Base-by-base conservation (phyloP, 2,113 vertebrate genomes). In the Vidua macroura region DNA sequence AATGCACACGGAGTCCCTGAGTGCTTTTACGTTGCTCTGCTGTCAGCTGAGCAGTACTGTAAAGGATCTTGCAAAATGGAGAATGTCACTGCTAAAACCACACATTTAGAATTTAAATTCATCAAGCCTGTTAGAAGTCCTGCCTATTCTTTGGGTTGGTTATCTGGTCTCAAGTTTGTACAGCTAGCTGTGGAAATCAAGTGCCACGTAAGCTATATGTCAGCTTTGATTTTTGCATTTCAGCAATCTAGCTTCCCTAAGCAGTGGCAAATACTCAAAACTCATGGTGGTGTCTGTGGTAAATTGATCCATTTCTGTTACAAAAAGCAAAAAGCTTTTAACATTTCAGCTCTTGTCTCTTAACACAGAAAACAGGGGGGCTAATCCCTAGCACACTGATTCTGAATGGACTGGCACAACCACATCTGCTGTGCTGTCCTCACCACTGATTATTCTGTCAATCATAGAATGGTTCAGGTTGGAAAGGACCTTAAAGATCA, bases 371-470 rank as follows among this genome's bases (percentile, higher is more conserved):
- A 53, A 33, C 2, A 20, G 15, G 7, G 15, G 1, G 39, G 5
- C 27, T 81, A 30, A 56, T 90, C 17, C 30, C 51, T 86, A 25
- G 11, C 2, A 1, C 0, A 0, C 22, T 30, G 35, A 56, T 86
- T 77, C 63, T 58, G 74, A 84, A 33, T 17, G 21, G 48, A 58
- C 4, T 37, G 72, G 28, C 12, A 35, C 11, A 88, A 18, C 37
- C 64, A 46, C 12, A 12, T 28, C 41, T 80, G 43, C 44, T 72
- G 17, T 14, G 6, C 4, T 8, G 89, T 89, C 37, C n/a, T 6
- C 35, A n/a, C 27, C 51, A 31, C 18, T 4, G 1, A 10, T 60
- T 73, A 22, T 48, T 81, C 48, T 66, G 56, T 60, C 46, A 89
- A 1, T 24, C 28, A 24, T 30, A 23, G 16, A 82, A n/a, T 30